Evolutionary conservation across 2,797 vertebrate species (phyloP), one percentile per base, ranked within the genome.

Genomic region (Coendou prehensilis): DNA sequence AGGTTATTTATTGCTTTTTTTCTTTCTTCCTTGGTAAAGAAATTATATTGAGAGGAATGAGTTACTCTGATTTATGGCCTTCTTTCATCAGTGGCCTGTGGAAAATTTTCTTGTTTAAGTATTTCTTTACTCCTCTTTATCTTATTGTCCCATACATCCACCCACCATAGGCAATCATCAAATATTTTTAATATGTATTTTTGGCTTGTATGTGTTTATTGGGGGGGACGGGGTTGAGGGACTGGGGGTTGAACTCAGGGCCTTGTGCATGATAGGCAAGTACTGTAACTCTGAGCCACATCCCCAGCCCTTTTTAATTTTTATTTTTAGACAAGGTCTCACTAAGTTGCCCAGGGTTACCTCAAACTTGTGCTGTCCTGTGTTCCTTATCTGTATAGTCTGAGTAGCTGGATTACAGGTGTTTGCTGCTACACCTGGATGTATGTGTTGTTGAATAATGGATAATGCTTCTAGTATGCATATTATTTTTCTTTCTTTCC

Each of bases 71-170:
- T 75, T 87, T 87, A 37, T 14, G 71, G 45, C 63, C 41, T 76
- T 86, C 22, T 91, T 94, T 84, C 63, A 37, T 78, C 33, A 92
- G 5, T 85, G 64, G 59, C n/a, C 57, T 6, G 4, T 57, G 41
- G 18, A 89, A 92, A 59, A 5, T 50, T 52, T 56, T 93, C 84
- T 86, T 63, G 61, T 87, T 92, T 75, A 64, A 41, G 30, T 41
- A 28, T 52, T 84, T 88, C 47, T 78, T 83, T 57, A 28, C 50
- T 50, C 50, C 28, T 28, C 52, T 73, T 52, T 92, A 67, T 88
- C 61, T 92, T 20, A 23, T 75, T 76, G 26, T 33, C 3, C 30
- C 52, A 94, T 89, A 18, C 50, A 75, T 89, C 45, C 45, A 59
- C 47, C 54, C 33, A 57, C 2, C 1, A 59, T 73, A 52, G 63